phyloP scores from a whole-genome alignment of 1,140 invertebrate genomes.

The Drosophila azteca region DNA sequence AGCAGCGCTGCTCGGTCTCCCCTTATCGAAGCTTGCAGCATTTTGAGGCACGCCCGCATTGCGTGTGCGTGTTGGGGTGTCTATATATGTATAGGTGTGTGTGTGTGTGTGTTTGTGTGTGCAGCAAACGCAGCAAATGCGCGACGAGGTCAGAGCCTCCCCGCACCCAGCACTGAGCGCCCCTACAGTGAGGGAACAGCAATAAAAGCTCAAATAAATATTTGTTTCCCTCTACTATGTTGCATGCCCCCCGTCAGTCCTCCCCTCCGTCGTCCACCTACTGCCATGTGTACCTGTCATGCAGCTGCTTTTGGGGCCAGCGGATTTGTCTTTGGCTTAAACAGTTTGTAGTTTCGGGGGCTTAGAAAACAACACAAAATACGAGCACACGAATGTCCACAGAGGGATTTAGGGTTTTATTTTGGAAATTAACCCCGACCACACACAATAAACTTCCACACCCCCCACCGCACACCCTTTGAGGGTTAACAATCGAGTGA shows the following conservation, averaged over 20 bases:
- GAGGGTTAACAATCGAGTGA: constrained; percentile 16
- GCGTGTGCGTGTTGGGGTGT: constrained; percentile 27
- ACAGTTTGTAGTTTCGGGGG: constrained; percentile 47
- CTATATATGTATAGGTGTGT: too few relatives aligned
- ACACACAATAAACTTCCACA: constrained; percentile 12
- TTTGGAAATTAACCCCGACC: background rate
- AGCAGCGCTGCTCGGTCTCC: constrained; percentile 29
- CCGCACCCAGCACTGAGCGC: constrained; percentile 10
- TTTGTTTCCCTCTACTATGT: constrained; percentile 32
- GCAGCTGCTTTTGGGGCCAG: constrained; percentile 31
- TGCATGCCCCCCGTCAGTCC: background rate
- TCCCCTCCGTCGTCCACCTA: background rate
- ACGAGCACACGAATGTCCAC: constrained; percentile 26
- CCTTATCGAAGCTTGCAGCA: constrained; percentile 72
- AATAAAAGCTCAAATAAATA: constrained; percentile 73
- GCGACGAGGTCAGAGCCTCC: constrained; percentile 4
- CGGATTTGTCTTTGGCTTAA: constrained; percentile 53
- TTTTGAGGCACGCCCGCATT: constrained; percentile 76
- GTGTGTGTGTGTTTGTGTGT: constrained; percentile 32
- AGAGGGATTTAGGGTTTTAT: constrained; percentile 14
- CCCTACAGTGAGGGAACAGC: constrained; percentile 45
- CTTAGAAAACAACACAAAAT: constrained; percentile 40
- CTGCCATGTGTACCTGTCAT: constrained; percentile 33
- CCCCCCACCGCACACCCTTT: background rate
- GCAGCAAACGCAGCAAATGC: constrained; percentile 42